phyloP scores from a whole-genome alignment of 2,888 invertebrate genomes.

The Lepidochrysops patricia region DNA sequence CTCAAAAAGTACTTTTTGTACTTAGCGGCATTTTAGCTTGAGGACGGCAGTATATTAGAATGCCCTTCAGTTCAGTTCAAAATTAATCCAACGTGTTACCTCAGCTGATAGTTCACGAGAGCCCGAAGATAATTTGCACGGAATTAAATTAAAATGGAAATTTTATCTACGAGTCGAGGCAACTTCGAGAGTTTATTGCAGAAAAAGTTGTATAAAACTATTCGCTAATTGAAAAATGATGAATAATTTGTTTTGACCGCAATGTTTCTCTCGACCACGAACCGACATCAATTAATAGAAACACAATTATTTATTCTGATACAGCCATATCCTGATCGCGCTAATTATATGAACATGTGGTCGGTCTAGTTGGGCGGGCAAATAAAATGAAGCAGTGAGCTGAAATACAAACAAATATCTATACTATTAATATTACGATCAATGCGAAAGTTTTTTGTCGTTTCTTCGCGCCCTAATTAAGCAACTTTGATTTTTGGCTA shows the following conservation, averaged over 20 bases:
- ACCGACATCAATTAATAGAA: not conserved
- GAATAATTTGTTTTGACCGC: not conserved
- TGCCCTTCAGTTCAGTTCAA: not conserved
- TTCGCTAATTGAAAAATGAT: not conserved
- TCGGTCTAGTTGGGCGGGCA: not conserved
- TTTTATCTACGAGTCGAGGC: not conserved
- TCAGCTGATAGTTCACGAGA: not conserved
- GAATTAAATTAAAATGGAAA: not conserved
- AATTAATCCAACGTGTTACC: not conserved
- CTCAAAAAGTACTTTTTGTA: too few species aligned
- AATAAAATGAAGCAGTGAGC: too few species aligned
- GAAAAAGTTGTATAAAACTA: too few species aligned
- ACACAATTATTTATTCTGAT: not conserved
- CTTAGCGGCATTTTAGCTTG: too few species aligned
- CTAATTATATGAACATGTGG: not conserved
- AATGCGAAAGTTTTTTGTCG: too few species aligned
- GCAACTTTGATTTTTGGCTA: too few species aligned
- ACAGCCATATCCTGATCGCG: not conserved
- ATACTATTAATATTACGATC: too few species aligned
- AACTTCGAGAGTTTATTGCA: not conserved
- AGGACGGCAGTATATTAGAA: too few species aligned
- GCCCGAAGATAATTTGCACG: not conserved
- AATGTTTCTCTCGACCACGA: not conserved
- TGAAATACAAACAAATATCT: too few species aligned
- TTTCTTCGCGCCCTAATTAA: too few species aligned